A percentile compares a stretch with the other conserved stretches of the same genome.
Evolutionary conservation across 1,140 invertebrate species (phyloP).

Genomic region (Octopus bimaculoides): DNA sequence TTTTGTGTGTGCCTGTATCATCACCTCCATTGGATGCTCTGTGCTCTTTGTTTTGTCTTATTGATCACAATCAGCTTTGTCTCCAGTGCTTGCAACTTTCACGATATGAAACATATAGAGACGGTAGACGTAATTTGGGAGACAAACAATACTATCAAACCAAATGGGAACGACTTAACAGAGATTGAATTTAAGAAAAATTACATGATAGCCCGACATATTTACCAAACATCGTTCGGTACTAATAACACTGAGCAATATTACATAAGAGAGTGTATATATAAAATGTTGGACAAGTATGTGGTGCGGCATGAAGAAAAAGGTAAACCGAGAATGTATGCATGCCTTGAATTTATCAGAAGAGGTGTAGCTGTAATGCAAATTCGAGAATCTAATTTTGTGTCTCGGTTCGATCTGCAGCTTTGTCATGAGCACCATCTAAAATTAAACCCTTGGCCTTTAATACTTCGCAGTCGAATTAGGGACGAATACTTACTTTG

Average conservation of each 20-base stretch:
- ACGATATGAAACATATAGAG: background rate
- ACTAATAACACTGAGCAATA: background rate
- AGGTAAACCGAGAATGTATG: slow-evolving; percentile 15
- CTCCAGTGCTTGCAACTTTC: background rate
- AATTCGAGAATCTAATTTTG: slow-evolving; percentile 23
- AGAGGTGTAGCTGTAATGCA: slow-evolving; percentile 30
- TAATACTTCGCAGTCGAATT: slow-evolving; percentile 24
- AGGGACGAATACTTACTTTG: slow-evolving; percentile 29
- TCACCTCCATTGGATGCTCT: background rate
- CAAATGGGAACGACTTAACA: background rate
- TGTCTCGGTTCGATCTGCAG: slow-evolving; percentile 15
- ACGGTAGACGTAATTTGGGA: background rate
- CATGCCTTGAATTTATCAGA: slow-evolving; percentile 29
- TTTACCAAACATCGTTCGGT: background rate
- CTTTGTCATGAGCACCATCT: slow-evolving; percentile 28
- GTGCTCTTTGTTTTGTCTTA: background rate
- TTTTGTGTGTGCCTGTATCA: background rate
- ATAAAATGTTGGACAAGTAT: slow-evolving; percentile 19
- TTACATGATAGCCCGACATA: background rate
- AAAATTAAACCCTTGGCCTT: slow-evolving; percentile 29
- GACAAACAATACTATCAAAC: background rate
- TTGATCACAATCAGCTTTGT: background rate
- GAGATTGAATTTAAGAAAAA: background rate
- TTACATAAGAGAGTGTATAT: background rate
- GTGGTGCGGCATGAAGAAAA: slow-evolving; percentile 25